A percentile compares a stretch with the other conserved stretches of the same genome.
Evolutionary conservation across 2,113 vertebrate genomes (phyloP).

Genomic region (Hippocampus abdominalis): DNA sequence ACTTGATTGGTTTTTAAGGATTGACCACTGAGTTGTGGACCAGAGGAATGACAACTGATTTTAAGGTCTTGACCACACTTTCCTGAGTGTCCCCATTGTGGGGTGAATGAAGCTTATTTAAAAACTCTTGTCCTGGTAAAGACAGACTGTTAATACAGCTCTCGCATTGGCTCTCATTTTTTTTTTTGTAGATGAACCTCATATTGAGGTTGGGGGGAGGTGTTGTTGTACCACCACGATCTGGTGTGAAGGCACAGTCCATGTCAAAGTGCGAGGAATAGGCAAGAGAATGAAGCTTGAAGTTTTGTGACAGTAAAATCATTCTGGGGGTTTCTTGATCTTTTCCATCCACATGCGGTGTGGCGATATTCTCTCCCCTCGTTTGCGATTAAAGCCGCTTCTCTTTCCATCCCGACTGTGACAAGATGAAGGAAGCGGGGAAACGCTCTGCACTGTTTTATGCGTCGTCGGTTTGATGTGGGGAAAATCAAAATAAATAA

Average conservation of each 20-base stretch:
- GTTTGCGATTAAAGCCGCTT: constrained; percentile 30
- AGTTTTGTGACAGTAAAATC: constrained; percentile 49
- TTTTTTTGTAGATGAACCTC: too few species aligned
- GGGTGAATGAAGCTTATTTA: too few species aligned
- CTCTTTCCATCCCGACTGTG: constrained; percentile 24
- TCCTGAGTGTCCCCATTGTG: too few species aligned
- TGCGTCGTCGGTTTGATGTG: constrained; percentile 24
- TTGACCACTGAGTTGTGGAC: too few species aligned
- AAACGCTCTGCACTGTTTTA: constrained; percentile 23
- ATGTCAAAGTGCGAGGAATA: neutral
- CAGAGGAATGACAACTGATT: too few species aligned
- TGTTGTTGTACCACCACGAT: too few species aligned
- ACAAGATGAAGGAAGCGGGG: constrained; percentile 22
- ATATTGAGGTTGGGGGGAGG: too few species aligned
- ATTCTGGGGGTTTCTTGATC: constrained; percentile 48
- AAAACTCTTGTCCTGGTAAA: too few species aligned
- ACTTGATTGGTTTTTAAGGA: too few species aligned
- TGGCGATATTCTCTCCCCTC: constrained; percentile 40
- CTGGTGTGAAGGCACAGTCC: neutral
- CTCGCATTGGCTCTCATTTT: too few species aligned
- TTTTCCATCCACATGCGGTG: constrained; percentile 48
- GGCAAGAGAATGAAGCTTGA: constrained; percentile 32
- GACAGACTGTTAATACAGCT: too few species aligned
- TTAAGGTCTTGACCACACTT: too few species aligned
- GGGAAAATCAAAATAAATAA: neutral